Percentiles rank a stretch among this genome's conserved stretches.
Evolutionary conservation across 1,140 invertebrate species (phyloP).

Genomic region (Drosophila simulans): DNA sequence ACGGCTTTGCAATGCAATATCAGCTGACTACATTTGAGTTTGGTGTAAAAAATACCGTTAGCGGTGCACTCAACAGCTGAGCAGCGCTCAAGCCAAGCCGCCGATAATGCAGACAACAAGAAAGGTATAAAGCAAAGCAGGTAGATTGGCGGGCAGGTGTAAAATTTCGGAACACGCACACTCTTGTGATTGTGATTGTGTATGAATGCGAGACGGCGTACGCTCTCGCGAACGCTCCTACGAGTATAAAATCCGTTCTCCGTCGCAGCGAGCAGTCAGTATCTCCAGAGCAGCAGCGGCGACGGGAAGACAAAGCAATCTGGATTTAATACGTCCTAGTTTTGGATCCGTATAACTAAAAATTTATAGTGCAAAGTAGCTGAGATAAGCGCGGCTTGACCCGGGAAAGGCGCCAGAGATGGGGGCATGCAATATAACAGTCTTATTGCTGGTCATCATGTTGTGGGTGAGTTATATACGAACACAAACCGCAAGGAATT

Average conservation of each 20-base stretch:
- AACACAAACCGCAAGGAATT: background rate
- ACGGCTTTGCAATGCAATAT: background rate
- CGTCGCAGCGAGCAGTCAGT: constrained; percentile 7
- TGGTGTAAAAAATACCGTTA: background rate
- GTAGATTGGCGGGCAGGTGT: constrained; percentile 42
- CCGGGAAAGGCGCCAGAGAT: constrained; percentile 1
- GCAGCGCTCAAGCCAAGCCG: background rate
- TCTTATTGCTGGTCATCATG: constrained; percentile 20
- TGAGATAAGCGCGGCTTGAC: constrained; percentile 31
- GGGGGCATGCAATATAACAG: constrained; percentile 8
- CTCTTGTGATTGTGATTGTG: constrained; percentile 34
- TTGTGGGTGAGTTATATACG: constrained; percentile 9
- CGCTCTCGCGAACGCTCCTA: background rate
- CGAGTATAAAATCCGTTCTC: constrained; percentile 32
- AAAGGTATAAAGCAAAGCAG: background rate
- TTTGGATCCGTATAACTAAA: constrained; percentile 12
- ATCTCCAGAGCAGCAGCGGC: background rate
- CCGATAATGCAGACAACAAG: constrained; percentile 6
- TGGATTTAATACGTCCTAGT: constrained; percentile 1
- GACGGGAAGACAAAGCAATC: constrained; percentile 18
- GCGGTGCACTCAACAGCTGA: constrained; percentile 15
- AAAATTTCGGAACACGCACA: constrained; percentile 21
- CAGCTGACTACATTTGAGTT: background rate
- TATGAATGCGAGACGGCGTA: constrained; percentile 15
- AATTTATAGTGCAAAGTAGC: constrained; percentile 36